phyloP scores from a whole-genome alignment of 1,140 invertebrate species.

The Drosophila nigrodunni region DNA sequence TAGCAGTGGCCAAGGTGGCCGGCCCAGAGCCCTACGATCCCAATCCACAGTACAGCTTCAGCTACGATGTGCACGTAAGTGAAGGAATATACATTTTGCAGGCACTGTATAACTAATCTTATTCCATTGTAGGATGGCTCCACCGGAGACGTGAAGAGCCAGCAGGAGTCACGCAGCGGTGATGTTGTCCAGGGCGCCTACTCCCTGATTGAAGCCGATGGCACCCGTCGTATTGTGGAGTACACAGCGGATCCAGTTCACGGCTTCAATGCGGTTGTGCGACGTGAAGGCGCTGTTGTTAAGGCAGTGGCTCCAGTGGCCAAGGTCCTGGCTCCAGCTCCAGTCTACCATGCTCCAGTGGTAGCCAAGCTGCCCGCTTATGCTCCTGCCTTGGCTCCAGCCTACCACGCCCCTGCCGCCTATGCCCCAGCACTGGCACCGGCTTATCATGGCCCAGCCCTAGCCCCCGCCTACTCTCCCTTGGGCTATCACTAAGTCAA shows the following conservation, averaged over 20 bases:
- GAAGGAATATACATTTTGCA: background rate
- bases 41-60: constrained; percentile 86
- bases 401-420: constrained; percentile 33
- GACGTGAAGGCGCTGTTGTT: constrained; percentile 84
- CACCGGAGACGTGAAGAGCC: constrained; percentile 87
- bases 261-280: constrained; percentile 86
- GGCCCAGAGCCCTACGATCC: constrained; percentile 86
- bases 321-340: constrained; percentile 77
- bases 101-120: background rate
- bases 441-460: constrained; percentile 47
- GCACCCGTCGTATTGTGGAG: constrained; percentile 86
- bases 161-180: constrained; percentile 86
- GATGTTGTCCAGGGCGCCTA: constrained; percentile 87
- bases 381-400: constrained; percentile 54
- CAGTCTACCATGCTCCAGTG: constrained; percentile 63
- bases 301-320: constrained; percentile 81
- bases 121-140: constrained; percentile 84
- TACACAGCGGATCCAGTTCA: constrained; percentile 86
- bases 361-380: constrained; percentile 29
- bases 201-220: constrained; percentile 87
- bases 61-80: constrained; percentile 86
- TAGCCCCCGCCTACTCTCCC: constrained; percentile 38
- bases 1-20: constrained; percentile 85
- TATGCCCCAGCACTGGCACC: constrained; percentile 56
- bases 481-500: constrained; percentile 74